Evolutionary conservation across 2,113 vertebrate genomes (phyloP), one percentile per base, ranked within the genome.

Genomic region (Sciurus niger): DNA sequence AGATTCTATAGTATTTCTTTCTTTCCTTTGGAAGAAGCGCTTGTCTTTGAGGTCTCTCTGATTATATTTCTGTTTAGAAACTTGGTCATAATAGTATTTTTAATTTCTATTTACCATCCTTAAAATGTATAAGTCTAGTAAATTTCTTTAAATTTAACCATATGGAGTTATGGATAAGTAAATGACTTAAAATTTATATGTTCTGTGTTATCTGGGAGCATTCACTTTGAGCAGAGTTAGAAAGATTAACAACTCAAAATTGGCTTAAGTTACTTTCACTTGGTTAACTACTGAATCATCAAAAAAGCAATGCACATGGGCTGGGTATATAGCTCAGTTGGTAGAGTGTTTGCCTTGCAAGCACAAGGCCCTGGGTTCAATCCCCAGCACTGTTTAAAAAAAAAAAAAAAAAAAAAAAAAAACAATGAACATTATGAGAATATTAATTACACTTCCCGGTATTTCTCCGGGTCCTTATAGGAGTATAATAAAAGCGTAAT

Each of bases 41-140:
- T 87, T 17, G 51, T 20, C 22, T 94, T 92, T 80, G 32, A 28
- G 3, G 16, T 89, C 8, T 34, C 43, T n/a, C 6, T 89, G 13
- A 65, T 63, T 77, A 34, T 65, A 63, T 48, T 55, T n/a, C 13
- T 89, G 37, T 80, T 93, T 76, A 63, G 40, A 95, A 92, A 83
- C 10, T n/a, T 91, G 34, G 16, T 10, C 32, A 76, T 84, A 13
- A 5, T 67, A 65, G 3, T 70, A 58, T 85, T 80, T 30, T 89
- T 95, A 90, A 78, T 46, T 87, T 68, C 13, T 63, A 60, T 58
- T 25, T 86, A 37, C 48, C 32, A 93, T 43, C 20, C 9, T 8
- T 22, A 74, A 79, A 67, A 79, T 70, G 51, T 74, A n/a, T 37
- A 46, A 72, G 51, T 73, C 0, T 30, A 87, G 60, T 51, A 55